Evolutionary conservation across 2,888 invertebrate genomes (phyloP), one percentile per base, ranked within the genome.

Genomic region (Leucophora obtusa): DNA sequence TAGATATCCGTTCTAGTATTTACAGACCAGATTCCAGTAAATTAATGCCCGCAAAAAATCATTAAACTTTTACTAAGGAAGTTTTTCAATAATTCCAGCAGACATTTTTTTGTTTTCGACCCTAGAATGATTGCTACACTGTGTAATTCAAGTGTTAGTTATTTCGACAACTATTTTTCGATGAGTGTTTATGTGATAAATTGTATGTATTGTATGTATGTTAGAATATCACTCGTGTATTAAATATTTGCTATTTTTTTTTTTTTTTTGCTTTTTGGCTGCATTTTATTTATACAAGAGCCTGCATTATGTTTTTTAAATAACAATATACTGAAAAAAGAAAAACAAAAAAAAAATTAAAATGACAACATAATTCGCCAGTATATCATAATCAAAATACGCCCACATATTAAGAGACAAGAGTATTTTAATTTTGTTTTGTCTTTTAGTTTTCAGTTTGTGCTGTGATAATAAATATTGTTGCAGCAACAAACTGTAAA

Each of bases 321-420:
- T 50, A 74, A 56, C 58, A 62, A 71, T 21, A 58, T 21, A 54
- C 58, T 28, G 43, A 47, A 58, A 73, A 17, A 54, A 50, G 47
- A 47, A 68, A 77, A 71, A 7, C 1, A n/a, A 51, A 58, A 63
- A 75, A 51, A 82, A 83, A 82, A 75, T 82, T 79, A 80, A 83
- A 82, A 82, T 86, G 86, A 86, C 85, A 86, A 85, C 86, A 86
- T 86, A 86, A 86, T 86, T 86, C 86, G 85, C 86, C 85, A 84
- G 85, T 86, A 84, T 85, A 86, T 86, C 86, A 86, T 86, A 84
- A 84, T 84, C 84, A 84, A 82, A 83, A 82, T 77, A 83, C 84
- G 83, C 84, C 84, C 82, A 83, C 84, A 66, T 65, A 9, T 66
- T 79, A 76, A 72, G 60, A 73, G 59, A 59, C 77, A 72, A 81